Evolutionary conservation across 1,140 invertebrate species (phyloP).

Genomic region (Prorops nasuta): DNA sequence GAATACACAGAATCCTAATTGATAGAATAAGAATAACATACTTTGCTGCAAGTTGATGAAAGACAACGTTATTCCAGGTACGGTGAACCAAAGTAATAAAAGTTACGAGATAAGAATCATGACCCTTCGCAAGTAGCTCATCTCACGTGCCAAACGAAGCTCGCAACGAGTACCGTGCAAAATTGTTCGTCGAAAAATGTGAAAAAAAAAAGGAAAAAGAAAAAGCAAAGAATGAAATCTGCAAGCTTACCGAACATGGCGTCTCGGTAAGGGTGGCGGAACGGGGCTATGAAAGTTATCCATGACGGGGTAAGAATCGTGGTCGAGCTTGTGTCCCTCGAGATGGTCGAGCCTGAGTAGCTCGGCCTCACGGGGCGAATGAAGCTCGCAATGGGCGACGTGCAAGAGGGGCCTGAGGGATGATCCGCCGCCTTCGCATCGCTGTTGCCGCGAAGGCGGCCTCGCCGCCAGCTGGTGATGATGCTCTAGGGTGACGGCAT

Average conservation of each 20-base stretch:
- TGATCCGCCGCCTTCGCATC: conserved; percentile 53
- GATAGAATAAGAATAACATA: no score
- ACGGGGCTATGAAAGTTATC: conserved; percentile 54
- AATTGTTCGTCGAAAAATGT: no score
- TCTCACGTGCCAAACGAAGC: no score
- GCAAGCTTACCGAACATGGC: conserved; percentile 50
- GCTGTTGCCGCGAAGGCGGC: conserved; percentile 44
- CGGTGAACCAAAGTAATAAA: no score
- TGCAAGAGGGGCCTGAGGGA: conserved; percentile 51
- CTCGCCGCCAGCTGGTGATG: conserved; percentile 28
- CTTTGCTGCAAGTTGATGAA: no score
- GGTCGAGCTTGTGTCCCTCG: conserved; percentile 44
- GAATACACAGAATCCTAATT: no score
- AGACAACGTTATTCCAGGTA: no score
- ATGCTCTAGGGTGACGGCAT: conserved; percentile 48
- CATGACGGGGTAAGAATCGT: conserved; percentile 52
- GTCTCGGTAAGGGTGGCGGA: conserved; percentile 48
- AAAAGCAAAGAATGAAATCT: no score
- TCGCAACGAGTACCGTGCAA: neutral
- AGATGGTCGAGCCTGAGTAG: conserved; percentile 50
- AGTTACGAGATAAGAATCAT: no score
- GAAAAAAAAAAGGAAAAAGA: conserved; percentile 4
- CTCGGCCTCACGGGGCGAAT: conserved; percentile 52
- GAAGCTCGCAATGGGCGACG: conserved; percentile 53
- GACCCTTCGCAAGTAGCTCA: no score